A percentile compares a stretch with the other conserved stretches of the same genome.
These are phyloP conservation scores for Melanotaenia nigrans DNA, from an alignment of 2,797 vertebrate genomes.

Conservation along the genomic window DNA sequence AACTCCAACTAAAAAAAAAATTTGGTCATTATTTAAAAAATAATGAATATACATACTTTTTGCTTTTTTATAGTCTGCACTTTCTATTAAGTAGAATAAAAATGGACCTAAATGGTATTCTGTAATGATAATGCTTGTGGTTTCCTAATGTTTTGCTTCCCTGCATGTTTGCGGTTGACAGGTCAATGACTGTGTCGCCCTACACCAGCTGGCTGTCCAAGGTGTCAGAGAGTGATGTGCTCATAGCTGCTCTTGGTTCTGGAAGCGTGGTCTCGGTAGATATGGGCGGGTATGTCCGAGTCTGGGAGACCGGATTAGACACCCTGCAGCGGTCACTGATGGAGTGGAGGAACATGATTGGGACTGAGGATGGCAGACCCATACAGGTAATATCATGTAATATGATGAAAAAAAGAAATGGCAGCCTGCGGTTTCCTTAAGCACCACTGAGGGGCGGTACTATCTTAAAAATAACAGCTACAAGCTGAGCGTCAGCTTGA, in stretches of 20 bases:
- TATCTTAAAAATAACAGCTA: slow-evolving; percentile 12
- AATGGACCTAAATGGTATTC: too few species aligned
- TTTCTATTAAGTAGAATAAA: too few species aligned
- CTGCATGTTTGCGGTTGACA: slow-evolving; percentile 56
- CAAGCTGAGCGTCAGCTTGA: not conserved
- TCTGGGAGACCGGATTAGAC: slow-evolving; percentile 94
- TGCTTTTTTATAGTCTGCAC: too few species aligned
- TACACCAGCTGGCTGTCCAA: slow-evolving; percentile 93
- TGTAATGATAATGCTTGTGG: too few species aligned
- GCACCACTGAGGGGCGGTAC: slow-evolving; percentile 64
- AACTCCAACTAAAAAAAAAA: too few species aligned
- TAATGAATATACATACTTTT: too few species aligned
- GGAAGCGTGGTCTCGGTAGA: slow-evolving; percentile 91
- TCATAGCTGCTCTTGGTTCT: slow-evolving; percentile 86
- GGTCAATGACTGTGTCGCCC: slow-evolving; percentile 86
- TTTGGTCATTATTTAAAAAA: too few species aligned
- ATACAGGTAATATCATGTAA: slow-evolving; percentile 85
- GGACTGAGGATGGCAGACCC: slow-evolving; percentile 86
- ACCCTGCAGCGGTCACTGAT: slow-evolving; percentile 89
- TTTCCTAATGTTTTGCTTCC: too few species aligned
- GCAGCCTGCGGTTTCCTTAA: slow-evolving; percentile 28
- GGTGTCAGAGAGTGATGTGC: slow-evolving; percentile 89
- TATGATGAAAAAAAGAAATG: too few species aligned
- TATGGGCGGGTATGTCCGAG: slow-evolving; percentile 90
- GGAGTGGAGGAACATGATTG: slow-evolving; percentile 98